Conservation (phyloP, 2,113 vertebrate genomes). For the Paramisgurnus dabryanus region DNA sequence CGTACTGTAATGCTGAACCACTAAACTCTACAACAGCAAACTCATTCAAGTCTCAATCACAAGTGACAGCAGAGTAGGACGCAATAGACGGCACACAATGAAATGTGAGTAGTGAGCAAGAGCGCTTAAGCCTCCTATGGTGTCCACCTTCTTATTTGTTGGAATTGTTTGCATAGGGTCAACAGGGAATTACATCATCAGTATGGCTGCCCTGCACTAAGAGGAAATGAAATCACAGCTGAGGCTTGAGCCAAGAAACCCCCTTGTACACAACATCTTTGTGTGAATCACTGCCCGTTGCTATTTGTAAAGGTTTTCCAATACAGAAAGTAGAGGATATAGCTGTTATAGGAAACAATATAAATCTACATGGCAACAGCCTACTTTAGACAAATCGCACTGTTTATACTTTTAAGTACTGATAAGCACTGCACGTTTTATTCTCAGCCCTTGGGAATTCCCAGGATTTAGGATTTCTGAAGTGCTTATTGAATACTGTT, state of each 20-base stretch:
- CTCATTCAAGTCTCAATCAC: not conserved
- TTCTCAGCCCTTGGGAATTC: conserved; percentile 5
- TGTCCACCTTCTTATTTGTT: conserved; percentile 29
- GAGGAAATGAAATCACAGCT: conserved; percentile 78
- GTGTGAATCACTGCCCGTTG: conserved; percentile 40
- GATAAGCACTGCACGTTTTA: not conserved
- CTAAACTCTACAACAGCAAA: not conserved
- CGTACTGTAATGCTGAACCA: too few species aligned
- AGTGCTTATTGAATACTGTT: not conserved
- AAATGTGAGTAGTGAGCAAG: not conserved
- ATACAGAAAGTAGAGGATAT: conserved; percentile 39
- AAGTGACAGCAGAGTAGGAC: not conserved
- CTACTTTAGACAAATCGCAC: conserved; percentile 54
- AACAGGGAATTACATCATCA: conserved; percentile 70
- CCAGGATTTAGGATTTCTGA: conserved; percentile 14
- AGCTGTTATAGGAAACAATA: conserved; percentile 8
- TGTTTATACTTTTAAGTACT: not conserved
- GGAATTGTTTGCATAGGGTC: conserved; percentile 66
- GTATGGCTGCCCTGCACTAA: conserved; percentile 55
- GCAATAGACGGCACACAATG: not conserved
- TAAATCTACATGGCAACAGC: conserved; percentile 60
- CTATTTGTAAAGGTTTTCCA: conserved; percentile 53
- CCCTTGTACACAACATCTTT: conserved; percentile 52
- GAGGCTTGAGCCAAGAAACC: conserved; percentile 61
- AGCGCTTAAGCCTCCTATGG: not conserved